Base-by-base conservation (phyloP, 1,140 invertebrate species). In the Apis laboriosa region DNA sequence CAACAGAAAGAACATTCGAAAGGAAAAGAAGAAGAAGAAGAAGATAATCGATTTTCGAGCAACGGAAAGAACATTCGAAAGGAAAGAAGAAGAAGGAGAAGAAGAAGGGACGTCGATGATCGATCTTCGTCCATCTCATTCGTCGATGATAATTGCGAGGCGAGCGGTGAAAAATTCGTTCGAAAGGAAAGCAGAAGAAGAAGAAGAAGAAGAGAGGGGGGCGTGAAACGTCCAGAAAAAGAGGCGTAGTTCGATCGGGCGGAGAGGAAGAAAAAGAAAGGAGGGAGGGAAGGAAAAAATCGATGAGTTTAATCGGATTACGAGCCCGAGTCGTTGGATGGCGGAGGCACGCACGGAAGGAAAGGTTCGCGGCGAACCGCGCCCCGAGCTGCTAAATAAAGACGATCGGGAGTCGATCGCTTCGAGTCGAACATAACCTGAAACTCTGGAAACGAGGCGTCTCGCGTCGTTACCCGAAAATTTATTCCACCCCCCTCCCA, bases 261-360 rank as follows among this genome's bases (percentile, higher is more conserved):
- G 34, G 34, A 17, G 9, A 21, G 67, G 63, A 24, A n/a, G 24
- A 51, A n/a, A 24, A 21, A 9, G n/a, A 60, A 60, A 53, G 13
- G 34, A 63, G 24, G n/a, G 56, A 49, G 79, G 86, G 86, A 58
- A 24, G 76, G 34, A 76, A 88, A 88, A 84, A 89, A 90, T 91
- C 89, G 83, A 91, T 90, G 78, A 51, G 58, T 11, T 53, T 88
- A 89, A 91, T 91, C 90, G 84, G 89, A 90, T 91, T 91, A 90
- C 89, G 84, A 88, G 80, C 28, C 86, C 80, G 53, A 77, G 80
- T 82, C 43, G 76, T 56, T 17, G 15, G 34, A 43, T 7, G 34
- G 80, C 71, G 68, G 70, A 49, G 53, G 77, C 55, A 76, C 77
- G 55, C 15, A 71, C 68, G 58, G 51, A 67, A 53, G 64, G 24